These are phyloP conservation scores for Falcunculus frontatus DNA, from an alignment of 2,113 vertebrate species.

Conservation along the genomic window DNA sequence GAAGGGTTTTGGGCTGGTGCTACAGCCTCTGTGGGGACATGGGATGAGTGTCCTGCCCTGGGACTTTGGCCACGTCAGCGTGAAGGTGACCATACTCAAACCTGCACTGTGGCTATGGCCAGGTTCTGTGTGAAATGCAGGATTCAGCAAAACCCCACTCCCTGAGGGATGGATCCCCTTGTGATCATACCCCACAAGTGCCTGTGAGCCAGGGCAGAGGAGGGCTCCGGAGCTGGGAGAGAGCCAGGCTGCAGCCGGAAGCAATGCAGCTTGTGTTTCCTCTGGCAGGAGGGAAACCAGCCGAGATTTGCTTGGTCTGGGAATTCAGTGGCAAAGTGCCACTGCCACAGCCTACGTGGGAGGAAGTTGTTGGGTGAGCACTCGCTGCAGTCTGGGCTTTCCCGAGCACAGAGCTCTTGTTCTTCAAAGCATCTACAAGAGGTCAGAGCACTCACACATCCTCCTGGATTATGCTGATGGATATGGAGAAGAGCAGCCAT, in stretches of 20 bases:
- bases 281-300: not conserved
- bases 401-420: not conserved
- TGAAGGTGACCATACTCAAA: not conserved
- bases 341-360: not conserved
- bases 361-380: fast-evolving
- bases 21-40: fast-evolving
- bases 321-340: not conserved
- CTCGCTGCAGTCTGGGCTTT: not conserved
- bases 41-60: not conserved
- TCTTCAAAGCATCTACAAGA: not conserved
- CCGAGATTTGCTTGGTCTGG: not conserved
- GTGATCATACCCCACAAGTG: fast-evolving
- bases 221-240: not conserved
- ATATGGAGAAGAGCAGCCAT: not conserved
- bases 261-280: not conserved
- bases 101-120: fast-evolving
- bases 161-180: not conserved
- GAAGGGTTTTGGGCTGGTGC: not conserved
- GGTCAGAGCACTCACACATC: not conserved
- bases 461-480: not conserved
- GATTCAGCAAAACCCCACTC: not conserved
- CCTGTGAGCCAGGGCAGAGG: not conserved
- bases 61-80: fast-evolving
- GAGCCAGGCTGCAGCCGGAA: not conserved
- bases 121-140: not conserved